Base-by-base conservation (phyloP, 1,140 invertebrate genomes). In the Bombus picipes region DNA sequence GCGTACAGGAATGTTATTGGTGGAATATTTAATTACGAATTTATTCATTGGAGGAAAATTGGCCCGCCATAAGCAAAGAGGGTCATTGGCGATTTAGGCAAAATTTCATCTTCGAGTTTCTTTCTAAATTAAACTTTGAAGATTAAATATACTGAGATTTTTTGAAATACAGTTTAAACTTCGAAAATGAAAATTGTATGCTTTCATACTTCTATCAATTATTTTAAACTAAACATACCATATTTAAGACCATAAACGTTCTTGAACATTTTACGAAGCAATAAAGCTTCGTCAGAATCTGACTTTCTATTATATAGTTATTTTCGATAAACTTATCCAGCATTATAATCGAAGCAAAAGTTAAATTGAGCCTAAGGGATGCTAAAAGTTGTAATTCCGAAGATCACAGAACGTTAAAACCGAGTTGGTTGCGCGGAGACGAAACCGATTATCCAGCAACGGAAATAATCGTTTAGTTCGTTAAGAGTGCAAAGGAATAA, bases 401-500 rank as follows among this genome's bases (percentile, higher is more conserved):
- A 12, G 15, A 72, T 72, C 28, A 22, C 41, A 77, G 37, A 41
- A 59, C 25, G 9, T 9, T 37, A 70, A 41, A 41, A 15, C 39
- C 34, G 37, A 71, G 25, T 39, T 3, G 4, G 28, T 70, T 47
- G 59, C 32, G 15, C 32, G 9, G 22, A 47, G 43, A 70, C 37
- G n/a, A 65, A 43, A 72, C 32, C 9, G 37, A 73, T 81, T 47
- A 72, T 57, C n/a, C 41, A 28, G 8, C 13, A 18, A 41, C 41
- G 81, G 81, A 83, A 83, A 66, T 66, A 68, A 83, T 83, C 72
- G 72, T 66, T 83, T 66, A 83, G 32, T 53, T 12, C 12, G 32
- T 75, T 83, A 76, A 72, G 41, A 65, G 72, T 68, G 41, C 5
- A 66, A 25, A 53, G 1, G 71, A 75, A 83, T 83, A 76, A 75